Evolutionary conservation across 2,113 vertebrate species (phyloP).

Genomic region (Proteles cristata): DNA sequence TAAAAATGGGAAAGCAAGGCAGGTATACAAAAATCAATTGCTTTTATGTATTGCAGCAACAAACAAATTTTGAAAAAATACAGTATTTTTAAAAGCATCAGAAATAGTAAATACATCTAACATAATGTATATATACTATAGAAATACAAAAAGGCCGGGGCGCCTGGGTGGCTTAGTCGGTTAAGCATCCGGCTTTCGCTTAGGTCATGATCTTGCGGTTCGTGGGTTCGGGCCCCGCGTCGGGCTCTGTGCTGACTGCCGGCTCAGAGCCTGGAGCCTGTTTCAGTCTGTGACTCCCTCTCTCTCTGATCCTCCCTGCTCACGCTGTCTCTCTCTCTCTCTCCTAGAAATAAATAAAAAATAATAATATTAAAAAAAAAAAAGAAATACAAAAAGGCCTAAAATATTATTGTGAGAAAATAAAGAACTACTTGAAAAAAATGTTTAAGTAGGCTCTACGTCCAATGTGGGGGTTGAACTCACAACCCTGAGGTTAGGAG

Average conservation of each 20-base stretch:
- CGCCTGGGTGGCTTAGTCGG: no score
- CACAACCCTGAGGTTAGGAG: not conserved
- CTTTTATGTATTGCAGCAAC: not conserved
- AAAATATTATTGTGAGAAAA: not conserved
- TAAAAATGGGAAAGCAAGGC: not conserved
- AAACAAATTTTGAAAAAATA: not conserved
- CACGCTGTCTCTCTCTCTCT: no score
- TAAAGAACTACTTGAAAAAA: not conserved
- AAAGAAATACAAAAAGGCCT: not conserved
- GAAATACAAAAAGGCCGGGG: not conserved
- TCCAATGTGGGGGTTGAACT: not conserved
- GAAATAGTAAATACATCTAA: not conserved
- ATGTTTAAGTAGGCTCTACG: not conserved
- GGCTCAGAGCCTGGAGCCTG: no score
- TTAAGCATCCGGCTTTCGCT: no score
- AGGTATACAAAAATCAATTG: not conserved
- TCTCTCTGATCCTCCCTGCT: no score
- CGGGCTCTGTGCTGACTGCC: no score
- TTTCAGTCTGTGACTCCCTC: no score
- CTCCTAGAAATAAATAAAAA: no score
- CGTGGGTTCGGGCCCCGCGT: no score
- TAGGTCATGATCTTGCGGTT: no score
- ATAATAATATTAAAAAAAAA: no score
- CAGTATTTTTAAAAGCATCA: not conserved
- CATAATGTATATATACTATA: not conserved